Evolutionary conservation across 2,888 invertebrate species (phyloP).

Genomic region (Monopis laevigella): DNA sequence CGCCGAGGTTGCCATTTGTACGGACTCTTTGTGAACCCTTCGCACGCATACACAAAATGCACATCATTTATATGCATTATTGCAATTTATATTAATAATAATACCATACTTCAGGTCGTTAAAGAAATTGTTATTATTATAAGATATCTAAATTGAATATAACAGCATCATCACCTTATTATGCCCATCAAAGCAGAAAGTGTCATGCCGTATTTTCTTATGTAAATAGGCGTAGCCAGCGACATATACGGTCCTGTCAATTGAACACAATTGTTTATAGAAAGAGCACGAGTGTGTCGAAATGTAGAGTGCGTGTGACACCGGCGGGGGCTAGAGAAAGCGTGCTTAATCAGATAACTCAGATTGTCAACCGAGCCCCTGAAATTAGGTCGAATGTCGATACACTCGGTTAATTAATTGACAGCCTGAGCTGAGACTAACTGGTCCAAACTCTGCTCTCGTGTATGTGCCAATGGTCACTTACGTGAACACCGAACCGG

Average conservation of each 20-base stretch:
- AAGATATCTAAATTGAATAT: too few species aligned
- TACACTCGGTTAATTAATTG: slow-evolving; percentile 66
- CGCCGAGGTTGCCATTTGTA: slow-evolving; percentile 7
- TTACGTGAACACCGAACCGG: slow-evolving; percentile 1
- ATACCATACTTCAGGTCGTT: too few species aligned
- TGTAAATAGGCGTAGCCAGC: too few species aligned
- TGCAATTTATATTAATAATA: too few species aligned
- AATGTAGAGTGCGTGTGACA: slow-evolving; percentile 4
- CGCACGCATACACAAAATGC: too few species aligned
- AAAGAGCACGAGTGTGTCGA: slow-evolving; percentile 1
- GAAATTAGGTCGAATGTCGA: slow-evolving; percentile 67
- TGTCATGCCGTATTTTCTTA: too few species aligned
- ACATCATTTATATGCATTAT: too few species aligned
- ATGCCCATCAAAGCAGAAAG: too few species aligned
- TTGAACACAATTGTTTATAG: too few species aligned
- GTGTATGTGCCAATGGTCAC: slow-evolving; percentile 27
- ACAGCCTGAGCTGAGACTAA: slow-evolving; percentile 52
- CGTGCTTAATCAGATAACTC: slow-evolving; percentile 66
- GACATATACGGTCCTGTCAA: too few species aligned
- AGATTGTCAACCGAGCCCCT: slow-evolving; percentile 65
- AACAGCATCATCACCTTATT: too few species aligned
- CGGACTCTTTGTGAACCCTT: not conserved
- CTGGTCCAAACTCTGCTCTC: slow-evolving; percentile 50
- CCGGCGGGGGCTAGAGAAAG: slow-evolving; percentile 48
- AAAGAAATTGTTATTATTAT: too few species aligned